Evolutionary conservation across 2,113 vertebrate genomes (phyloP).

Genomic region (Uropsilus gracilis): DNA sequence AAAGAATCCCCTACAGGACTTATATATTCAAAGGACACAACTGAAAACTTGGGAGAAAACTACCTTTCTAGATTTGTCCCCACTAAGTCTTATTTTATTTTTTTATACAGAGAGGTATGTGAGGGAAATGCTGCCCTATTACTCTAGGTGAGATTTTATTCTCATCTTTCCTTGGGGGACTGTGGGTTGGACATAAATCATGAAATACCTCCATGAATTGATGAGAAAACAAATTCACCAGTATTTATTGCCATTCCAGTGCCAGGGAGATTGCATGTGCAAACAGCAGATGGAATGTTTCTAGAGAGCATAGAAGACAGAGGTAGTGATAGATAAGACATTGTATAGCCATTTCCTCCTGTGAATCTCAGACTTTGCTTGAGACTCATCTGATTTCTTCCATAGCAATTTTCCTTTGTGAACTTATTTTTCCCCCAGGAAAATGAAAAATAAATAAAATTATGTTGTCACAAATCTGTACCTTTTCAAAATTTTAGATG

Average conservation of each 20-base stretch:
- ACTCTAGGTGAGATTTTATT: constrained; percentile 15
- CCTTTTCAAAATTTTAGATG: constrained; percentile 23
- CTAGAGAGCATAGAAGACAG: neutral
- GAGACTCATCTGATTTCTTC: constrained; percentile 32
- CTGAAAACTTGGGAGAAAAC: neutral
- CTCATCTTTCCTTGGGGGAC: neutral
- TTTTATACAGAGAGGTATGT: neutral
- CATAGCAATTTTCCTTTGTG: neutral
- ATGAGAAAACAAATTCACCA: constrained; percentile 39
- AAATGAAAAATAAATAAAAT: constrained; percentile 44
- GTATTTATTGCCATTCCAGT: constrained; percentile 38
- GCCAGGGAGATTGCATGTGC: constrained; percentile 36
- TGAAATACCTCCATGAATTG: constrained; percentile 2
- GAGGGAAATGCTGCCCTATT: neutral
- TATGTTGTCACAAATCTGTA: neutral
- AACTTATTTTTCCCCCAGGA: neutral
- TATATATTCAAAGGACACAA: neutral
- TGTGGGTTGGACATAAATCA: constrained; percentile 59
- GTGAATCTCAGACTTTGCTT: neutral
- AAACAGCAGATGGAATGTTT: constrained; percentile 2
- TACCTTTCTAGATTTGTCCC: neutral
- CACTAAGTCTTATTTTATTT: neutral
- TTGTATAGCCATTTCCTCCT: neutral
- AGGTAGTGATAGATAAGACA: neutral
- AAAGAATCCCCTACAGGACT: neutral